Evolutionary conservation across 2,888 invertebrate genomes (phyloP), one percentile per base, ranked within the genome.

Genomic region (Dynastes maya): DNA sequence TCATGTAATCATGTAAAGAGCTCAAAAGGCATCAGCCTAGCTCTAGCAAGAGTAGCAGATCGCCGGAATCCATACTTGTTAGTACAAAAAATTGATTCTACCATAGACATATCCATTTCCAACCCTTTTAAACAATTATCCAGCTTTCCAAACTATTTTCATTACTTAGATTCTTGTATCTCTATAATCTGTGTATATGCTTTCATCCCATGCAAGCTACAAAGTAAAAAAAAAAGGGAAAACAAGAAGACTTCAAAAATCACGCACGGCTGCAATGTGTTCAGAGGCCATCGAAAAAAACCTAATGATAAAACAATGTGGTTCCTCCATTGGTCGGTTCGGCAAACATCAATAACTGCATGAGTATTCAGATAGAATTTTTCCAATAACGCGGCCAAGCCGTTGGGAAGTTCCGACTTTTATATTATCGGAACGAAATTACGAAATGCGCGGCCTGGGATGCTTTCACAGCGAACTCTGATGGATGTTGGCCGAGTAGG

Each of bases 391-490:
- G 68, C 51, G 29, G 68, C 51, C 49, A 68, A 68, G 51, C 68
- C 68, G 51, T 51, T 29, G 68, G 22, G 16, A 68, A 68, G 29
- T 51, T 68, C 68, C 27, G 68, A 68, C 51, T 68, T 68, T 68
- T 51, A 68, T 68, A 51, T 51, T 51, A 51, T 51, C 68, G 68
- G 51, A 68, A 68, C 51, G 68, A 68, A 68, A 68, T 68, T 68
- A 68, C 68, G 51, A 51, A 68, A 29, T 27, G 13, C 29, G 51
- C 49, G 49, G n/a, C 29, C 27, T 68, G 22, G 9, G 49, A 53
- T 53, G 55, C 27, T 49, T 65, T 65, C 65, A 37, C 4, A 65
- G 40, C 16, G 32, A 37, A 5, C 32, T 37, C 5, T 40, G 65
- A 9, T 37, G 40, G 22, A n/a, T 22, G 55, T 1, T 40, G 6